phyloP scores from a whole-genome alignment of 2,797 vertebrate species.

The Miichthys miiuy region DNA sequence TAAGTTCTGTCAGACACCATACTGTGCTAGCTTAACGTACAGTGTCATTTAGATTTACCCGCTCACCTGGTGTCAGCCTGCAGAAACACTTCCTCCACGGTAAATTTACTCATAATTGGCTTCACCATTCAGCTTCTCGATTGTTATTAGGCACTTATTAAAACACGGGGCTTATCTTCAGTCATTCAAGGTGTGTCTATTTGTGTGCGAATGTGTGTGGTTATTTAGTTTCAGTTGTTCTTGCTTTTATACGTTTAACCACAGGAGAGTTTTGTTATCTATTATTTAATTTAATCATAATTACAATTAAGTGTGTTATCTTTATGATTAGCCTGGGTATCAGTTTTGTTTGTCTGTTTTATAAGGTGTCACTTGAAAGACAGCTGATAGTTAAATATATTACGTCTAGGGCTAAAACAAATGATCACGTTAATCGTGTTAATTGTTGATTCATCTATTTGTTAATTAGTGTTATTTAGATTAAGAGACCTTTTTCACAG shows the following conservation, averaged over 20 bases:
- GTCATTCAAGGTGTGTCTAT: neutral
- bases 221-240: neutral
- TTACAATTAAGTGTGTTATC: neutral
- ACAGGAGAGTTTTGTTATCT: neutral
- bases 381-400: neutral
- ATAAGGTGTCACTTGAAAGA: neutral
- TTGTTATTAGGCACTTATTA: conserved; percentile 48
- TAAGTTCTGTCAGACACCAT: conserved; percentile 58
- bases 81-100: conserved; percentile 46
- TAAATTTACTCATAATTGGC: conserved; percentile 65
- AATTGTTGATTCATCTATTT: neutral
- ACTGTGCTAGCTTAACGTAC: conserved; percentile 58
- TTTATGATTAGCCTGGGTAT: neutral
- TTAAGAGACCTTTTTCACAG: neutral
- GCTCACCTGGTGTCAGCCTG: conserved; percentile 48
- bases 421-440: neutral
- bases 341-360: neutral
- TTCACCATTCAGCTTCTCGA: conserved; percentile 49
- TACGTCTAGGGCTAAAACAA: neutral
- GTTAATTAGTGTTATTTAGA: neutral
- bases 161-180: conserved; percentile 24
- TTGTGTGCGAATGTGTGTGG: conserved; percentile 14
- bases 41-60: conserved; percentile 67
- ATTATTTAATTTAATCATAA: neutral
- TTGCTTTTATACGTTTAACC: neutral